These are phyloP conservation scores for Gymnorhina tibicen DNA, from an alignment of 2,113 vertebrate genomes.

Conservation along the genomic window DNA sequence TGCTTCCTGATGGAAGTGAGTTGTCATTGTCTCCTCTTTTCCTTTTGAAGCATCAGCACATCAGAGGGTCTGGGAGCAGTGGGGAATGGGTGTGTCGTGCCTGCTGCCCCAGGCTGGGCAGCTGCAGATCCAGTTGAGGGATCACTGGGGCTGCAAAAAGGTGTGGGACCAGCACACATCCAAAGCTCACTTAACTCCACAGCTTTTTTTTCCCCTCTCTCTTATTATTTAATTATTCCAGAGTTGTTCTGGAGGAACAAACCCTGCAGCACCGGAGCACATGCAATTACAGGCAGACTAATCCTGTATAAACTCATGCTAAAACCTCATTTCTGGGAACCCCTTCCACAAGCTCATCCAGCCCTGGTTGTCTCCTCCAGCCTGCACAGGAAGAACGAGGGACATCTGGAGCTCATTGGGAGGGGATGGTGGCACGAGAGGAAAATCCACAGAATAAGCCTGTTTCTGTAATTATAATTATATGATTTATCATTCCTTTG, in stretches of 20 bases:
- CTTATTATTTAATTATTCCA: neutral
- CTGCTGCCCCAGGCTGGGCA: neutral
- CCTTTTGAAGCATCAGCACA: neutral
- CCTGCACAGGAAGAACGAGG: fast-evolving
- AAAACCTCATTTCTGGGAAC: neutral
- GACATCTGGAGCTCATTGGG: fast-evolving
- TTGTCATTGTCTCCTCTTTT: neutral
- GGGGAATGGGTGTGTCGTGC: neutral
- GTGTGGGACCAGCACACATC: neutral
- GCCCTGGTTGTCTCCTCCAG: neutral
- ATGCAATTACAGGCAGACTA: neutral
- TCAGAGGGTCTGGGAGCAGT: neutral
- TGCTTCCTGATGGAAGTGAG: neutral
- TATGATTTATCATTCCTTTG: neutral
- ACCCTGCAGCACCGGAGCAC: neutral
- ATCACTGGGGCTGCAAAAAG: neutral
- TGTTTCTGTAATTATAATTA: neutral
- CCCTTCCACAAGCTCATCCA: neutral
- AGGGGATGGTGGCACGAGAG: neutral
- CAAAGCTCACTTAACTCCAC: neutral
- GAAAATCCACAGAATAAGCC: neutral
- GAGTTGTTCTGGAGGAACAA: neutral
- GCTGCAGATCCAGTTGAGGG: neutral
- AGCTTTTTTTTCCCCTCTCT: neutral
- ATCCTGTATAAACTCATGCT: neutral